Conservation (phyloP, 2,888 invertebrate genomes). For the Onthophagus sagittarius region DNA sequence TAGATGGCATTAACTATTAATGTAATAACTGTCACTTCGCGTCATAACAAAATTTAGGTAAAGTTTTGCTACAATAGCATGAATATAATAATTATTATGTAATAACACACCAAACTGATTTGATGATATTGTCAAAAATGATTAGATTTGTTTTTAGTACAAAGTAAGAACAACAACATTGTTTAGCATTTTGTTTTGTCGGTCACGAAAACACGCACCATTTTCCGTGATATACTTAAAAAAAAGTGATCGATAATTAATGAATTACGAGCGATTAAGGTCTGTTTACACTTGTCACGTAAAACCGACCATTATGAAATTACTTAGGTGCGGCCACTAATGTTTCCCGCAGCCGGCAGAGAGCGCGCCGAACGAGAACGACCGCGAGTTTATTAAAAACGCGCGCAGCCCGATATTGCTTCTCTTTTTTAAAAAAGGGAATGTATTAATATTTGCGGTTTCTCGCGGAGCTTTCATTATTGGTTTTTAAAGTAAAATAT, state of each 20-base stretch:
- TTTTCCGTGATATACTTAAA: constrained; percentile 22
- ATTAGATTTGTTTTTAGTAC: neutral
- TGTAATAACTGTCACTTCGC: too few relatives aligned
- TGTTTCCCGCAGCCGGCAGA: constrained; percentile 26
- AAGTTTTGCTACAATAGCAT: too few relatives aligned
- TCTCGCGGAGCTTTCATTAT: neutral
- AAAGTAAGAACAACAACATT: neutral
- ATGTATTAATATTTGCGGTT: neutral
- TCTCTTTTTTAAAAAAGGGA: neutral
- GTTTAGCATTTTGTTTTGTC: neutral
- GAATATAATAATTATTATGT: too few relatives aligned
- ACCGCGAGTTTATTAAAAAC: neutral
- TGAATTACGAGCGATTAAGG: constrained; percentile 47
- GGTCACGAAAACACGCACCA: too few relatives aligned
- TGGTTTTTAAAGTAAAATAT: neutral
- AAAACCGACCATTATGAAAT: constrained; percentile 47
- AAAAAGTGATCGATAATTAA: constrained; percentile 45
- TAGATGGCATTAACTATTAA: too few relatives aligned
- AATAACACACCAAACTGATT: too few relatives aligned
- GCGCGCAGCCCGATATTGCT: neutral
- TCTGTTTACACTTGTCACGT: constrained; percentile 48
- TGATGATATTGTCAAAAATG: neutral
- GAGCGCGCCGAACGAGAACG: constrained; percentile 19
- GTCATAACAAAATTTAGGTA: too few relatives aligned
- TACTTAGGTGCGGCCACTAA: constrained; percentile 44